Base-by-base conservation (phyloP, 2,797 vertebrate species). In the Schizopygopsis pylzovi region DNA sequence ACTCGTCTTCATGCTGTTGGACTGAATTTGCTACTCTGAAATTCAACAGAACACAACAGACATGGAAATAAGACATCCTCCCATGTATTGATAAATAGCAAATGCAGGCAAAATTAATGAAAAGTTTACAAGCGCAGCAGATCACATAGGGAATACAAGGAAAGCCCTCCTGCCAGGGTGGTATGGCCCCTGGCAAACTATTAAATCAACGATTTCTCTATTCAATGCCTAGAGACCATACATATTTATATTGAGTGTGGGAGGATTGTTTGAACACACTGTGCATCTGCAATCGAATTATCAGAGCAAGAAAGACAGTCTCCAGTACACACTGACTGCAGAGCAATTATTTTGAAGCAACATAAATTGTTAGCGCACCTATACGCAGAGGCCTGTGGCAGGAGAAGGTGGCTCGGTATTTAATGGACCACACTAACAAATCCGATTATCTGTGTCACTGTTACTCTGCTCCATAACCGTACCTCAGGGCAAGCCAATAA, bases 401-500 rank as follows among this genome's bases (percentile, higher is more conserved):
- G 82, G 87, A 90, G 89, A 78, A 78, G 68, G 45, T 71, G 82
- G 90, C 87, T 88, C 68, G 84, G 88, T 88, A 91, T 93, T 94
- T 92, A 94, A 95, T 92, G 88, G 91, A 75, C 91, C 87, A 87
- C 88, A 91, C 91, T 93, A 90, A 93, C 91, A 81, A 83, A 92
- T 86, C 33, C 86, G 92, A 92, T 92, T 83, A 92, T 93, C 63
- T 83, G 89, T 93, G 93, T 94, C 92, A 89, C 82, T 90, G 89
- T 86, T 91, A 91, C 89, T 92, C 91, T 90, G 91, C 90, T 89
- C 92, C 91, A 92, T 92, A 93, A 94, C 94, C 93, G 93, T 94
- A 93, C 92, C 92, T 94, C 91, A 93, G 91, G 91, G 88, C 88
- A 86, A 89, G 70, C 85, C 85, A 54, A 92, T 94, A 92, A 91